Percentiles rank a stretch among this genome's conserved stretches.
phyloP scores from a whole-genome alignment of 2,888 invertebrate species.

The Aporophyla lueneburgensis region DNA sequence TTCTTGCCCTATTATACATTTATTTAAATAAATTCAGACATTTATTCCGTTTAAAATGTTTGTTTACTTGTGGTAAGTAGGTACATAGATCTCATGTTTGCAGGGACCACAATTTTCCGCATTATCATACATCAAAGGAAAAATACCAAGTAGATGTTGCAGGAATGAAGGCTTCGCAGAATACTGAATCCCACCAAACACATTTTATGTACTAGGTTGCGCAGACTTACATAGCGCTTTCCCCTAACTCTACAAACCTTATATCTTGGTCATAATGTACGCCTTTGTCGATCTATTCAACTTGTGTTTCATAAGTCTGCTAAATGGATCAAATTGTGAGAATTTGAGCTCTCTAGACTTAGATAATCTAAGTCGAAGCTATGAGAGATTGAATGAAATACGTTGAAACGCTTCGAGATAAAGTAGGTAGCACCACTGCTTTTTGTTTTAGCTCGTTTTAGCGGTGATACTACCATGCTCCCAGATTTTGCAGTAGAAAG shows the following conservation, averaged over 20 bases:
- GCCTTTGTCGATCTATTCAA: not conserved
- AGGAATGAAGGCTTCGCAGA: not conserved
- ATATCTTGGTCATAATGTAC: not conserved
- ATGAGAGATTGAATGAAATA: not conserved
- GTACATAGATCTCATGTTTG: not conserved
- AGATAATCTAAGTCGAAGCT: not conserved
- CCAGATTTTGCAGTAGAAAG: not conserved
- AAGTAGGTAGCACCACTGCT: not conserved
- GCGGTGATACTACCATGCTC: not conserved
- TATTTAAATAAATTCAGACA: conserved; percentile 8
- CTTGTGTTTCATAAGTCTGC: not conserved
- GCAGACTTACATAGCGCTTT: not conserved
- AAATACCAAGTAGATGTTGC: no score
- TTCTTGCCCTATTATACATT: conserved; percentile 16
- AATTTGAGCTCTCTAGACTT: not conserved
- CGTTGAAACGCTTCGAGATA: not conserved
- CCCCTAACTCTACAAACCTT: not conserved
- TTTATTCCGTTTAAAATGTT: conserved; percentile 21
- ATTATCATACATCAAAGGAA: not conserved
- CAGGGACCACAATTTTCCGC: not conserved
- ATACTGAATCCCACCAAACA: not conserved
- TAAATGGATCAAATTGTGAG: not conserved
- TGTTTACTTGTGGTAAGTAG: not conserved
- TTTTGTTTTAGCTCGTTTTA: not conserved
- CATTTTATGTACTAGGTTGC: not conserved